These are phyloP conservation scores for Geococcyx californianus DNA, from an alignment of 2,113 vertebrate species.

Conservation along the genomic window DNA sequence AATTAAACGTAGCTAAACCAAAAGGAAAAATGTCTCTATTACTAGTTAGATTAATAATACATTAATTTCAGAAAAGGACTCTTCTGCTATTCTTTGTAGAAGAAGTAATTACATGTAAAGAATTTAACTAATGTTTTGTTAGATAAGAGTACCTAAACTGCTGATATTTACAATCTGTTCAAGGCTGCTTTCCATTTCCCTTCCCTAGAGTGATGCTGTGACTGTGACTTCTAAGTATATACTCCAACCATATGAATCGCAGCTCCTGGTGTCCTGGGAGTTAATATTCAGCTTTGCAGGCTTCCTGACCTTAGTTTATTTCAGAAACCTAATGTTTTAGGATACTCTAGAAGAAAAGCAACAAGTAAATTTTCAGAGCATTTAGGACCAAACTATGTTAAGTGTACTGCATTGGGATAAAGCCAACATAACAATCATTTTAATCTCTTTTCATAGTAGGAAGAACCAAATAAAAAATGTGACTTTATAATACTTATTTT, in stretches of 20 bases:
- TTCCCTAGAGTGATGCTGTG: constrained; percentile 17
- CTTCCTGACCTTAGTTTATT: background rate
- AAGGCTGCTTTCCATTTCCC: background rate
- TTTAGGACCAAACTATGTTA: background rate
- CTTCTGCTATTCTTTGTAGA: background rate
- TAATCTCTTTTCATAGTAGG: background rate
- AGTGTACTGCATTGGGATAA: background rate
- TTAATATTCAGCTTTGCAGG: constrained; percentile 6
- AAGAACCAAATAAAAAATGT: background rate
- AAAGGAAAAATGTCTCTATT: background rate
- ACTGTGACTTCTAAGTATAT: constrained; percentile 5
- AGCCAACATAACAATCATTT: constrained; percentile 47
- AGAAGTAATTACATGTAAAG: background rate
- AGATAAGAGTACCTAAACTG: constrained; percentile 1
- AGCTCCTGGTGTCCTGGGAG: background rate
- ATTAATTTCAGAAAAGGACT: background rate
- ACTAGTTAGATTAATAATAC: background rate
- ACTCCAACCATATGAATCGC: constrained; percentile 11
- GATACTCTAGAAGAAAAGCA: background rate
- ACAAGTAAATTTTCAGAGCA: background rate
- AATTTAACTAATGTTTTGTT: background rate
- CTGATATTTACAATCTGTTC: constrained; percentile 31
- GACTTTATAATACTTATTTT: background rate
- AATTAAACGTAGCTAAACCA: background rate
- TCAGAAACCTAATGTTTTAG: background rate